Evolutionary conservation across 1,140 invertebrate genomes (phyloP), one percentile per base, ranked within the genome.

Genomic region (Achatina immaculata): DNA sequence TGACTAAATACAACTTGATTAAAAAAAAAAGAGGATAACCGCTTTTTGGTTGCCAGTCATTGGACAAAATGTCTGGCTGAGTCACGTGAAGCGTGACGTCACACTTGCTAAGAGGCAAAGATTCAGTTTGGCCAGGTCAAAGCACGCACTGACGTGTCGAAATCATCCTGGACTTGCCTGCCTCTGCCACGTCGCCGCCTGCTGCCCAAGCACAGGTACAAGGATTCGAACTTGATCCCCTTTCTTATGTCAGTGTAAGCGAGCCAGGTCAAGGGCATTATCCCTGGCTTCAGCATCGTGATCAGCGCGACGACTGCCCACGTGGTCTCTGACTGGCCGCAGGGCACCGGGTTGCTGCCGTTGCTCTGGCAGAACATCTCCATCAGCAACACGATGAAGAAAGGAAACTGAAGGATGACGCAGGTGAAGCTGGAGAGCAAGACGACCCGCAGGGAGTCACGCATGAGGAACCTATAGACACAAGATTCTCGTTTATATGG

Each of bases 211-310:
- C 68, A 65, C 65, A 51, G 0, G 24, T 34, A n/a, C 34, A 42
- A 68, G 51, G 34, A 38, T n/a, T 11, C 19, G 11, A 55, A 42
- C 16, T 38, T 45, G 36, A 82, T 58, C 6, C 66, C 75, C 6
- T 38, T 40, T 34, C 81, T 68, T 40, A 82, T 65, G 55, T 82
- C 81, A 0, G 81, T 34, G 42, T 82, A 78, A n/a, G 76, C 38
- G 4, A 82, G 69, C 81, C 81, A 82, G 48, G 77, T 66, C 16
- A 82, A n/a, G 11, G 81, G 81, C 66, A 82, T 55, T 11, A 82
- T 24, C 0, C 81, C 81, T 2, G 81, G 71, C 42, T 82, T 82
- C 14, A 76, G 43, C 75, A 82, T 82, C 0, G 31, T 28, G 66
- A 55, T 16, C 42, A 65, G 55, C 38, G 77, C 77, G 48, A 58